phyloP scores from a whole-genome alignment of 2,888 invertebrate species.

The Embidobia sp. region DNA sequence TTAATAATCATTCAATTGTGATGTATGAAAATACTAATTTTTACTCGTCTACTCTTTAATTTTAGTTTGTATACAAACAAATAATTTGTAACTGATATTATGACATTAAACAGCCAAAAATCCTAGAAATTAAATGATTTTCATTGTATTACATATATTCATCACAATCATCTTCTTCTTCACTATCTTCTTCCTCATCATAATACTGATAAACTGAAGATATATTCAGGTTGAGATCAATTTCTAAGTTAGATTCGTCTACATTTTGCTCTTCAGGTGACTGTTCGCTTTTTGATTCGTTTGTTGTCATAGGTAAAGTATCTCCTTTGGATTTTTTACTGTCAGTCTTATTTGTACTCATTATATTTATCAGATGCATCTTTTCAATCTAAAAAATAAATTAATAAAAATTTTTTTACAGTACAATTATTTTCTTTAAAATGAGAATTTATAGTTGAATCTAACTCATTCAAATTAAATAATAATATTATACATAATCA shows the following conservation, averaged over 20 bases:
- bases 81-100: background rate
- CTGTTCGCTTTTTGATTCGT: slow-evolving; percentile 5
- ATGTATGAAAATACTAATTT: too few species aligned
- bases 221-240: slow-evolving; percentile 40
- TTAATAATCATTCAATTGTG: too few species aligned
- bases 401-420: too few species aligned
- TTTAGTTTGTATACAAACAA: too few species aligned
- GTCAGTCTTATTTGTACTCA: slow-evolving; percentile 36
- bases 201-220: slow-evolving; percentile 62
- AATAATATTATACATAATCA: too few species aligned
- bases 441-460: too few species aligned
- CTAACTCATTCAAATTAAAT: too few species aligned
- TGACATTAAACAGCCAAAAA: too few species aligned
- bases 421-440: too few species aligned
- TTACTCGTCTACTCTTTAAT: too few species aligned
- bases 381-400: slow-evolving; percentile 73
- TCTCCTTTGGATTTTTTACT: background rate
- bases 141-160: slow-evolving; percentile 62
- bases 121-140: too few species aligned
- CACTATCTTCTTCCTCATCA: slow-evolving; percentile 67
- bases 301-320: background rate
- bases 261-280: background rate
- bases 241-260: slow-evolving; percentile 23
- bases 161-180: slow-evolving; percentile 68
- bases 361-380: slow-evolving; percentile 72